Conservation (phyloP, 2,113 vertebrate species). For the Porphyrio hochstetteri region DNA sequence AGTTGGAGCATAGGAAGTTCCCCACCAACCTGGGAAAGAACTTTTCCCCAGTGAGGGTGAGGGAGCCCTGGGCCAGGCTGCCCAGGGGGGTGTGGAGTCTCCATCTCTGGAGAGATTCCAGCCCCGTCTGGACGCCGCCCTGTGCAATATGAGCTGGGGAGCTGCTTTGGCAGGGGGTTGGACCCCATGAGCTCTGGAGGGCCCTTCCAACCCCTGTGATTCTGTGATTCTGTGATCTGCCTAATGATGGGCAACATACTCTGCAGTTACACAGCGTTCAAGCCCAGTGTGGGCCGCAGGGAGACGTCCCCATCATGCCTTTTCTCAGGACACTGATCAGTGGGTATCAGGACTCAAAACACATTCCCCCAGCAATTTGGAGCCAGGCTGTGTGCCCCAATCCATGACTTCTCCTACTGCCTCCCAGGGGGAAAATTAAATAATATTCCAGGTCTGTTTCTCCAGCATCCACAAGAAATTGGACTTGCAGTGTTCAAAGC, state of each 20-base stretch:
- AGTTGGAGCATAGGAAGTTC: too few relatives aligned
- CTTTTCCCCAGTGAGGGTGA: too few relatives aligned
- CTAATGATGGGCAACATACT: background rate
- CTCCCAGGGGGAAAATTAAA: background rate
- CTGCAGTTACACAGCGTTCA: fast-evolving
- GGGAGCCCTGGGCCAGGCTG: too few relatives aligned
- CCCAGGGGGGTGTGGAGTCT: too few relatives aligned
- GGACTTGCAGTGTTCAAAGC: background rate
- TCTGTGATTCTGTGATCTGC: too few relatives aligned
- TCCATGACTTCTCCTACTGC: background rate
- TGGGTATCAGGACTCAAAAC: background rate
- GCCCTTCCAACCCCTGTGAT: too few relatives aligned
- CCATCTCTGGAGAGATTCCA: too few relatives aligned
- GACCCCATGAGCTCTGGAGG: too few relatives aligned
- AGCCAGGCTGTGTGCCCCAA: fast-evolving
- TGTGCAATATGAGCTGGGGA: too few relatives aligned
- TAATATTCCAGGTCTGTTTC: background rate
- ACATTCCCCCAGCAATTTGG: background rate
- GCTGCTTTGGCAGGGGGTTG: too few relatives aligned
- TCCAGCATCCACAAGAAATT: background rate
- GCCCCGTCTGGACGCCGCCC: too few relatives aligned
- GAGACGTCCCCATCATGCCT: background rate
- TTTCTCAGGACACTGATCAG: background rate
- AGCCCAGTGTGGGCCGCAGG: background rate
- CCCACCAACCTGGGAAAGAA: too few relatives aligned